Conservation (phyloP, 2,113 vertebrate species). For the Austrofundulus limnaeus region DNA sequence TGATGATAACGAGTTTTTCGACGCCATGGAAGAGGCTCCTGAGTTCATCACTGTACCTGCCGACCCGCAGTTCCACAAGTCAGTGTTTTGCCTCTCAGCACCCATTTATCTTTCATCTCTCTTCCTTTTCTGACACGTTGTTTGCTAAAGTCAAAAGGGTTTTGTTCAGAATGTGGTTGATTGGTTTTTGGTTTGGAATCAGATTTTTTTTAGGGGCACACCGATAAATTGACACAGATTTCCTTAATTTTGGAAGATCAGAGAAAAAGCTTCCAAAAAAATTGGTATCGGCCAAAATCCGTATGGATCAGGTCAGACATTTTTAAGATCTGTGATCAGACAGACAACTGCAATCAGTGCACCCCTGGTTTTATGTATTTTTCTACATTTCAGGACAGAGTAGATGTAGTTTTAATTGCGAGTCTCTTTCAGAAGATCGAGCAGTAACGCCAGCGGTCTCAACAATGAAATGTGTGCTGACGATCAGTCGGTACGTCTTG, state of each 20-base stretch:
- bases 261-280: too few relatives aligned
- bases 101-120: background rate
- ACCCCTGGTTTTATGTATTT: too few relatives aligned
- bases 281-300: too few relatives aligned
- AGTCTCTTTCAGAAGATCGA: constrained; percentile 83
- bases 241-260: too few relatives aligned
- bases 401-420: background rate
- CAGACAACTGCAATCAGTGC: too few relatives aligned
- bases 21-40: constrained; percentile 84
- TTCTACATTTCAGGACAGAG: too few relatives aligned
- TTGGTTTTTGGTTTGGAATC: background rate
- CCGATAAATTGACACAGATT: too few relatives aligned
- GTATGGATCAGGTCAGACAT: too few relatives aligned
- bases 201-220: background rate
- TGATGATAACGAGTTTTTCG: constrained; percentile 95
- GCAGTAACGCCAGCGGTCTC: constrained; percentile 93
- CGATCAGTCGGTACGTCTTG: constrained; percentile 86
- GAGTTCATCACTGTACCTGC: constrained; percentile 91
- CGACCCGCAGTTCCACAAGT: constrained; percentile 92
- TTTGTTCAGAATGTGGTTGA: background rate
- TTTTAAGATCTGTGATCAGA: too few relatives aligned
- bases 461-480: constrained; percentile 93
- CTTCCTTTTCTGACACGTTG: background rate
- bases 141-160: fast-evolving
- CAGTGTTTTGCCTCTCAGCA: constrained; percentile 25